Base-by-base conservation (phyloP, 2,888 invertebrate species). In the Cosmia pyralina region DNA sequence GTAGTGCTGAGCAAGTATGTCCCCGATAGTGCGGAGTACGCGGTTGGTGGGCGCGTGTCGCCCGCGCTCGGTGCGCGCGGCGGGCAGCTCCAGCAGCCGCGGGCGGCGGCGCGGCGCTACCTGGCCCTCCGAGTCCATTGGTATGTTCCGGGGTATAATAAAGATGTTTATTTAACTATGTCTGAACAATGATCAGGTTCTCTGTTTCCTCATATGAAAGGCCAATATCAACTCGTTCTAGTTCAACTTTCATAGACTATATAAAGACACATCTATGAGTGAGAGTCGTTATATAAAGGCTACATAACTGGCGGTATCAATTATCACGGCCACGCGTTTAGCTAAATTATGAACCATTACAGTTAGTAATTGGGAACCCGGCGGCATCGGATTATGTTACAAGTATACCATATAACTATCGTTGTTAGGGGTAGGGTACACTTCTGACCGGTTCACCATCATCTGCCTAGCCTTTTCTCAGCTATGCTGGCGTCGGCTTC, bases 281-380 rank as follows among this genome's bases (percentile, higher is more conserved):
- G 62, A 72, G 67, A 68, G 64, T 48, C 55, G 55, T 53, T 75
- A 83, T 57, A 10, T 72, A 58, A 68, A 70, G 55, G 55, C 28
- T 22, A 59, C 48, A 71, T 76, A 69, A 71, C 58, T 11, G 58
- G 66, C 66, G 67, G 80, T 90, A 91, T 90, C 90, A 90, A 90
- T 90, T 90, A 91, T 85, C 83, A 64, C n/a, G 59, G 79, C 65
- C 69, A 68, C 80, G 84, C 89, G 85, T 91, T 88, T 87, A 85
- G 85, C 83, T 91, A 87, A 90, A 90, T 91, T 91, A 91, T 90
- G 90, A 88, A 82, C 89, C 88, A 91, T 91, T 90, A 88, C 76
- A 22, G 74, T 13, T 63, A 67, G 79, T 87, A 90, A 90, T 90
- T 89, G 89, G 83, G 78, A 73, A 76, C 50, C 78, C 77, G 62